Evolutionary conservation across 1,140 invertebrate species (phyloP), one percentile per base, ranked within the genome.

Genomic region (Ephestia elutella): DNA sequence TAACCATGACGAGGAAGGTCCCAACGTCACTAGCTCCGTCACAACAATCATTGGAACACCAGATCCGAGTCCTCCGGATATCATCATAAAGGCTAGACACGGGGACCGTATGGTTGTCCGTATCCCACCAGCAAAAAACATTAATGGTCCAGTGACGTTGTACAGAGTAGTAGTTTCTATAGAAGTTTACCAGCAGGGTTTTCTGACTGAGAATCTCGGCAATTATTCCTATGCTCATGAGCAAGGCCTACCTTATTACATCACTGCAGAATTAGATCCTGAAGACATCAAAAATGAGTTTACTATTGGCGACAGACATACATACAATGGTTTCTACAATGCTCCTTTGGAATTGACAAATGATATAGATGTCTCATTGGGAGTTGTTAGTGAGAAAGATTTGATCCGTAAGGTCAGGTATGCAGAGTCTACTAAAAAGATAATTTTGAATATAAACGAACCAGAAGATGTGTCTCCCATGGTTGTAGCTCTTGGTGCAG

Each of bases 281-380:
- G 73, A 91, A 63, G 89, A 84, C 80, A 92, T 89, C 60, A 90
- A 89, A 60, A 73, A 87, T 72, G 87, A 90, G 19, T 97, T 97
- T 89, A 89, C 91, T 5, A 92, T 98, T 49, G 96, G 96, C 11
- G 93, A 97, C 88, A 91, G 92, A 18, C 89, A 87, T 55, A 91
- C 87, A 5, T 95, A 96, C 75, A 93, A 94, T 62, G 91, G 92
- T 0, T 97, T 92, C 78, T 93, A 92, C 57, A 98, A 98, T 89
- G 93, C 92, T 10, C 95, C 95, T 0, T 79, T 97, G 18, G 87
- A 93, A 48, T 75, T 90, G 38, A 88, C 91, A 15, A 86, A 86
- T 65, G 90, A 93, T 70, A 93, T 94, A 66, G 92, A 94, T 63
- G 90, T 97, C 5, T 92, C 93, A 49, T 74, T 96, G 49, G 95